Evolutionary conservation across 2,113 vertebrate genomes (phyloP), one percentile per base, ranked within the genome.

Genomic region (Cygnus buccinator): DNA sequence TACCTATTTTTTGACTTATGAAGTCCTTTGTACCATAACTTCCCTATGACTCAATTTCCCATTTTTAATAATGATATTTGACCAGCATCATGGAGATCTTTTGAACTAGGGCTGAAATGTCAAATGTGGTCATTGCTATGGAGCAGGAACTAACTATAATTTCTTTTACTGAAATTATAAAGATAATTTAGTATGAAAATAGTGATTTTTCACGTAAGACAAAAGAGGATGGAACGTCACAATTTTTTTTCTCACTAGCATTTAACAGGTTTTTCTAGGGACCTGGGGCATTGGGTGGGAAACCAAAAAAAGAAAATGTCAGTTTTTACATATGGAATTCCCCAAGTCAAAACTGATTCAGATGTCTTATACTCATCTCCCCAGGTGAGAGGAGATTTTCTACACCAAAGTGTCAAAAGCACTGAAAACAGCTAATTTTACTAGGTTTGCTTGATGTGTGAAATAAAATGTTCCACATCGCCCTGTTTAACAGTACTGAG

Each of bases 281-380:
- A 92, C 62, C 90, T 92, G 70, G 63, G 52, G 74, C 80, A 91
- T 29, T 74, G 79, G 71, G 82, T 95, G 78, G 78, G 79, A 93
- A 96, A 86, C 57, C 0, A 0, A 41, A 95, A 93, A 90, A 95
- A 89, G 31, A 78, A 97, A 96, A 97, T 96, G 90, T 96, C 95
- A 96, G 65, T 87, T 96, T 97, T 97, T 97, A 95, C 89, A 96
- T 95, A 87, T 44, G 31, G 29, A 96, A 96, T 94, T 95, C 88
- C 94, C 90, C 59, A 95, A 90, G 81, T 89, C 77, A 85, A 80
- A 95, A 84, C 25, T 76, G 65, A 76, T 90, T 92, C 93, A 94
- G 77, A 95, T 93, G 82, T 95, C 75, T 95, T 81, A 88, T 25
- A 48, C 20, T 88, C 72, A 5, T 72, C 29, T 79, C 76, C 59